These are phyloP conservation scores for Drosophila parvula DNA, from an alignment of 1,140 invertebrate species.

Conservation along the genomic window DNA sequence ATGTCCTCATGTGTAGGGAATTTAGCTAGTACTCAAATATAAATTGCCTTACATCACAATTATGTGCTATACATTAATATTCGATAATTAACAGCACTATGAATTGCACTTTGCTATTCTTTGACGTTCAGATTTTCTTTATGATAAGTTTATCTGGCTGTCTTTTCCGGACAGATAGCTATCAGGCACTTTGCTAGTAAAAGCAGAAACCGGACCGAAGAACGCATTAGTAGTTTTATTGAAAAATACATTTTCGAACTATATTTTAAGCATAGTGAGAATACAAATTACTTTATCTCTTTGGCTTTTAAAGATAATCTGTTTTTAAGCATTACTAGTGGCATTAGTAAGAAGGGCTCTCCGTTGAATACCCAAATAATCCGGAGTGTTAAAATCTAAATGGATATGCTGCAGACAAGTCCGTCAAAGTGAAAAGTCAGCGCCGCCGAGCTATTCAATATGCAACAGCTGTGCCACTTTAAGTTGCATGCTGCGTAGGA, in stretches of 20 bases:
- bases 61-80: no score
- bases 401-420: not conserved
- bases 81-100: no score
- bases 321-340: not conserved
- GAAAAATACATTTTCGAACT: not conserved
- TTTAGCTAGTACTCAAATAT: no score
- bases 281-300: not conserved
- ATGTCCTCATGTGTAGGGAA: no score
- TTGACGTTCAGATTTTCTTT: no score
- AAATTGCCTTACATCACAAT: no score
- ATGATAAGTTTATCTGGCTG: no score
- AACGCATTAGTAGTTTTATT: not conserved
- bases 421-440: conserved; percentile 4
- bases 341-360: not conserved
- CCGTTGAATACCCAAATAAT: not conserved
- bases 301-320: not conserved
- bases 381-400: not conserved
- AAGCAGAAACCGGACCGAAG: no score
- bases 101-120: no score
- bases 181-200: no score
- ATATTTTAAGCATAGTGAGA: not conserved
- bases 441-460: conserved; percentile 15
- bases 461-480: conserved; percentile 43
- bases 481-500: conserved; percentile 22
- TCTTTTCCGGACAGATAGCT: no score